A percentile compares a stretch with the other conserved stretches of the same genome.
phyloP scores from a whole-genome alignment of 2,888 invertebrate genomes.

The Nomada goodeniana region DNA sequence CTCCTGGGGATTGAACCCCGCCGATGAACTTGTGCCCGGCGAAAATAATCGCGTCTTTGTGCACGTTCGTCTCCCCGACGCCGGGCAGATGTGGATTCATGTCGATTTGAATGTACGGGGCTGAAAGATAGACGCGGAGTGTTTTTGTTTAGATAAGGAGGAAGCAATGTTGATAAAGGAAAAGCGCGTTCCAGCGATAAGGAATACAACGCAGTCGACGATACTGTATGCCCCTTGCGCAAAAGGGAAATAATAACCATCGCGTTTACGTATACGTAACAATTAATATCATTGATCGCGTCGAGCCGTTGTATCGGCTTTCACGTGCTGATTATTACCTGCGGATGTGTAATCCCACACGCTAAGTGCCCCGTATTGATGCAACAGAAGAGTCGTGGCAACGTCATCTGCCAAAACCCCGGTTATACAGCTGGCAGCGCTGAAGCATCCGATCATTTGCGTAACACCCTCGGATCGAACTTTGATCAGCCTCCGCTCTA shows the following conservation, averaged over 20 bases:
- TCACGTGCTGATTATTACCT: constrained; percentile 81
- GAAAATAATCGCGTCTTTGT: constrained; percentile 95
- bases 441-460: constrained; percentile 93
- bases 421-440: constrained; percentile 94
- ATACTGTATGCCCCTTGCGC: constrained; percentile 20
- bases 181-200: background rate
- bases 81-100: constrained; percentile 93
- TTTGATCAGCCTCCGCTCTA: constrained; percentile 89
- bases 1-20: constrained; percentile 93
- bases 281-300: constrained; percentile 4
- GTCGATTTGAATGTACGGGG: constrained; percentile 91
- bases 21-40: constrained; percentile 96
- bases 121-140: constrained; percentile 77
- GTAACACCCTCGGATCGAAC: constrained; percentile 87
- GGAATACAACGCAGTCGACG: background rate
- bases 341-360: constrained; percentile 97
- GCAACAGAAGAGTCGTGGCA: constrained; percentile 91
- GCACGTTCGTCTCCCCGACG: constrained; percentile 89
- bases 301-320: background rate
- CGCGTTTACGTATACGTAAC: constrained; percentile 6
- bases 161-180: background rate
- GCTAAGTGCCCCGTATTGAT: constrained; percentile 92
- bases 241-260: constrained; percentile 6
- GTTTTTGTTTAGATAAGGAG: constrained; percentile 4
- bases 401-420: constrained; percentile 94